Conservation (phyloP, 2,888 invertebrate species). For the Torymus tubicola region DNA sequence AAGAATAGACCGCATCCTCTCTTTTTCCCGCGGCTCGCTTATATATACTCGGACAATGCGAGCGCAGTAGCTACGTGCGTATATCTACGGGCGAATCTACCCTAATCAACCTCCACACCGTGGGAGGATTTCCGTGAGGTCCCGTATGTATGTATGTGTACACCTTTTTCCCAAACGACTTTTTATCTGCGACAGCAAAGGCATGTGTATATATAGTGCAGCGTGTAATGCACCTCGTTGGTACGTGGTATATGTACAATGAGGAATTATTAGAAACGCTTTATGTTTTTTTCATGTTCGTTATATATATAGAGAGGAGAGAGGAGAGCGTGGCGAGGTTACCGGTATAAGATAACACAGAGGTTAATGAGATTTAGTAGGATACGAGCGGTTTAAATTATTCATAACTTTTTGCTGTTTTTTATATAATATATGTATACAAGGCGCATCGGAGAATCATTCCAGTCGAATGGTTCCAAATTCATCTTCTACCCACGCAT, state of each 20-base stretch:
- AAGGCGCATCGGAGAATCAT: neutral
- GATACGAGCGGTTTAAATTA: no score
- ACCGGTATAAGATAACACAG: no score
- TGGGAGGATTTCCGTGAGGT: conserved; percentile 50
- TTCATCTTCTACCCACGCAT: conserved; percentile 27
- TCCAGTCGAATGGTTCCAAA: neutral
- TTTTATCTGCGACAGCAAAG: neutral
- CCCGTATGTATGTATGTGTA: neutral
- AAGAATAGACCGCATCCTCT: conserved; percentile 29
- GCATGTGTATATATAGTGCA: no score
- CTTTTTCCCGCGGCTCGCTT: conserved; percentile 13
- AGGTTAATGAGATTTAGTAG: no score
- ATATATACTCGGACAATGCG: conserved; percentile 49
- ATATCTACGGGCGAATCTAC: conserved; percentile 51
- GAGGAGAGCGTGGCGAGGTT: neutral
- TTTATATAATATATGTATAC: no score
- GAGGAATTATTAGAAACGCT: neutral
- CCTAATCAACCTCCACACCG: conserved; percentile 52
- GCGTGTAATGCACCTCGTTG: neutral
- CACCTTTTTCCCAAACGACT: neutral
- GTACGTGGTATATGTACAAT: neutral
- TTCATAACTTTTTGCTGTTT: no score
- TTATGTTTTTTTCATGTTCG: no score
- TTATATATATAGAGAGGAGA: no score
- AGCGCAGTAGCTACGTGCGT: neutral